Evolutionary conservation across 2,888 invertebrate species (phyloP), one percentile per base, ranked within the genome.

Genomic region (Parasteatoda lunata): DNA sequence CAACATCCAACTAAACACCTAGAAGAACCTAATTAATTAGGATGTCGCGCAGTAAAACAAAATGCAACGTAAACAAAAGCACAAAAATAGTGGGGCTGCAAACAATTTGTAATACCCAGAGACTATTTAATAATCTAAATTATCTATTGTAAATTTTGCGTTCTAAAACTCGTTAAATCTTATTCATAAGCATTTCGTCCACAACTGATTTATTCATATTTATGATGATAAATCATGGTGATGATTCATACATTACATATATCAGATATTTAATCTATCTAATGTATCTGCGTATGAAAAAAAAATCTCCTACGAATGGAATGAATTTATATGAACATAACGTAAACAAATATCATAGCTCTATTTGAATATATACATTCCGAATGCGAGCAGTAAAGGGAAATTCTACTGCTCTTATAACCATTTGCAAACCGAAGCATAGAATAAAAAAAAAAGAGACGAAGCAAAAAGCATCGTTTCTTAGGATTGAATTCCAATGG

Each of bases 401-500:
- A 73, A 73, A 72, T 13, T 47, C 47, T 6, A 65, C 15, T 7
- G 30, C 30, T 15, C 49, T 75, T 75, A 81, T 81, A 73, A 75
- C 69, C 69, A 75, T 52, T 54, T 51, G 65, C 79, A 78, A 51
- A 79, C 9, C 51, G 72, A 15, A 15, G 49, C 47, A 70, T 6
- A 70, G 13, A 70, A 15, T 5, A 70, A 45, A 76, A 76, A 76
- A 76, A 47, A 65, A 65, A 77, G 69, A 52, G 69, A 5, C 72
- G n/a, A 15, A 72, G 66, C 13, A 49, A 59, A n/a, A 45, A 13
- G 9, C 70, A 2, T n/a, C 48, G 65, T 69, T 81, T 47, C 75
- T 69, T 7, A 59, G 81, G 59, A 81, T 81, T 76, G 75, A 81
- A 81, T 81, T 81, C 59, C 81, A 48, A 81, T 81, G 73, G 59